Evolutionary conservation across 2,888 invertebrate species (phyloP).

Genomic region (Agrypnus murinus): DNA sequence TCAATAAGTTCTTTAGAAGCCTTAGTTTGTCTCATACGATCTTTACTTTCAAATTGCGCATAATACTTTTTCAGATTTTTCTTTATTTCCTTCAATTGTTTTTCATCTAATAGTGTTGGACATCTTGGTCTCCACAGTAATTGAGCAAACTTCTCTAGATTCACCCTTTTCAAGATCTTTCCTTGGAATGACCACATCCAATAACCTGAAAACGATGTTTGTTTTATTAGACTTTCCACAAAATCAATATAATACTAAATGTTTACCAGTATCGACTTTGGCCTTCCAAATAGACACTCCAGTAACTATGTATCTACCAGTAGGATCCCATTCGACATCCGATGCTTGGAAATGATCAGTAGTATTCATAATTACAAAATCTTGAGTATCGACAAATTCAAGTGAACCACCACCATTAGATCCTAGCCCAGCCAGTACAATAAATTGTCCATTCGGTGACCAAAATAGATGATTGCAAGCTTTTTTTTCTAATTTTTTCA

Average conservation of each 20-base stretch:
- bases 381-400: constrained; percentile 96
- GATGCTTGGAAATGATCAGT: constrained; percentile 95
- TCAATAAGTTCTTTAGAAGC: constrained; percentile 97
- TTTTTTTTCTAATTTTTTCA: constrained; percentile 92
- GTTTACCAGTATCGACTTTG: constrained; percentile 83
- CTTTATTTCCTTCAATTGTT: constrained; percentile 95
- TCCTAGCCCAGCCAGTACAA: constrained; percentile 92
- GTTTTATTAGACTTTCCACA: too few relatives aligned
- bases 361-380: constrained; percentile 95
- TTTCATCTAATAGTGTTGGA: constrained; percentile 85
- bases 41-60: constrained; percentile 96
- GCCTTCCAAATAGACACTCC: constrained; percentile 97
- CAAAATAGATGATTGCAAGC: constrained; percentile 95
- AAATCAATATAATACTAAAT: too few relatives aligned
- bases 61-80: constrained; percentile 99
- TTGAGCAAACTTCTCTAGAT: constrained; percentile 95
- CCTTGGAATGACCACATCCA: constrained; percentile 99
- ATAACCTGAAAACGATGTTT: constrained; percentile 85
- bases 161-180: constrained; percentile 83
- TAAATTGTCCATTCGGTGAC: constrained; percentile 96
- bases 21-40: constrained; percentile 92
- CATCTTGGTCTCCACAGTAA: constrained; percentile 97
- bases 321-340: constrained; percentile 99
- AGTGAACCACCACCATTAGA: constrained; percentile 91
- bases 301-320: constrained; percentile 96